Percentiles rank a stretch among this genome's conserved stretches.
Conservation (phyloP, 2,113 vertebrate genomes). For the Pyrgilauda ruficollis region DNA sequence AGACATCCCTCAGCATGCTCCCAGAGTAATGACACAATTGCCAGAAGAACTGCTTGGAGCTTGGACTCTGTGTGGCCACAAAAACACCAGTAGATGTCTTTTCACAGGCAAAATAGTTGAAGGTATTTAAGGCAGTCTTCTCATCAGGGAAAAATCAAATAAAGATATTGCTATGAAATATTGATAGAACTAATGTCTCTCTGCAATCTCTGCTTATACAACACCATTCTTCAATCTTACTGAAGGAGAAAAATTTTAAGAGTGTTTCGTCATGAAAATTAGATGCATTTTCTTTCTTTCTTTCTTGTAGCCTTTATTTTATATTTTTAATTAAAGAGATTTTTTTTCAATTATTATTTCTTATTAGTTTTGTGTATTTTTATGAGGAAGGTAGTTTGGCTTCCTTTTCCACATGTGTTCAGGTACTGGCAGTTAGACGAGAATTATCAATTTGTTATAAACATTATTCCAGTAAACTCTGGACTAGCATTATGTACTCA, state of each 20-base stretch:
- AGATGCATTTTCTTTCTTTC: background rate
- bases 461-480: background rate
- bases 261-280: background rate
- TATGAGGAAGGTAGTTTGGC: background rate
- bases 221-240: background rate
- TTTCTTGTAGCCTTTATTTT: background rate
- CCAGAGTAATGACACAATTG: background rate
- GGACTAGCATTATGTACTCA: background rate
- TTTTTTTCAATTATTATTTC: background rate
- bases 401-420: background rate
- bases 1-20: fast-evolving
- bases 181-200: background rate
- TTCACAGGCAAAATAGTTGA: background rate
- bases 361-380: background rate
- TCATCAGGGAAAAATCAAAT: background rate
- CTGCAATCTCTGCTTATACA: background rate
- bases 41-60: background rate
- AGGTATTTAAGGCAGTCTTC: background rate
- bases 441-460: background rate
- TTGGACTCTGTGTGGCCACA: fast-evolving
- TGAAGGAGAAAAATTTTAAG: background rate
- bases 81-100: background rate
- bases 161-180: background rate
- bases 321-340: background rate
- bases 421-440: background rate